phyloP scores from a whole-genome alignment of 2,797 vertebrate species.

The Sebastes vulpes region DNA sequence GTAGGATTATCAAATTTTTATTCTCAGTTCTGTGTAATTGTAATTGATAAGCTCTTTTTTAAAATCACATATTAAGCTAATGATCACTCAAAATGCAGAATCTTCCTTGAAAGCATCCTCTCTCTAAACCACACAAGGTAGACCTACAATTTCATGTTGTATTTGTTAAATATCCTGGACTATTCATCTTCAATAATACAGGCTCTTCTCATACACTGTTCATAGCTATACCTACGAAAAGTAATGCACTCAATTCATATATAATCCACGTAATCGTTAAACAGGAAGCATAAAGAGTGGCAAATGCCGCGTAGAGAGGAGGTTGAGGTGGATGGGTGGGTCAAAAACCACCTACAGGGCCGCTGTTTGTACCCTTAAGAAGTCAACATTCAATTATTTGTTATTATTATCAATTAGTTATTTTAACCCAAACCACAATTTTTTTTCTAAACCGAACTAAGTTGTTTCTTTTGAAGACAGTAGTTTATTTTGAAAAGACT shows the following conservation, averaged over 20 bases:
- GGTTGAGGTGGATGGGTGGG: no score
- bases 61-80: background rate
- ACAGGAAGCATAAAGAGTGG: background rate
- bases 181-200: background rate
- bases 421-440: no score
- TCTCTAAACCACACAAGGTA: background rate
- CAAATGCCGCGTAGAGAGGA: background rate
- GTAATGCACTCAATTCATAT: background rate
- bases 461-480: fast-evolving
- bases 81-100: background rate
- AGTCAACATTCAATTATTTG: no score
- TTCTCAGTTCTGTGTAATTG: background rate
- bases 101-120: background rate
- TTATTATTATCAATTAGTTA: no score
- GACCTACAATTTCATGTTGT: background rate
- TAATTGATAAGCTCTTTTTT: background rate
- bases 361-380: no score
- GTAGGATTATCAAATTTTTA: no score
- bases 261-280: background rate
- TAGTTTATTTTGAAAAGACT: no score
- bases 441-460: no score
- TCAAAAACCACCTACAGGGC: no score
- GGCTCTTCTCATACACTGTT: background rate
- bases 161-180: background rate
- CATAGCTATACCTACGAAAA: background rate